phyloP scores from a whole-genome alignment of 2,888 invertebrate genomes.

The Lasioglossum vierecki region DNA sequence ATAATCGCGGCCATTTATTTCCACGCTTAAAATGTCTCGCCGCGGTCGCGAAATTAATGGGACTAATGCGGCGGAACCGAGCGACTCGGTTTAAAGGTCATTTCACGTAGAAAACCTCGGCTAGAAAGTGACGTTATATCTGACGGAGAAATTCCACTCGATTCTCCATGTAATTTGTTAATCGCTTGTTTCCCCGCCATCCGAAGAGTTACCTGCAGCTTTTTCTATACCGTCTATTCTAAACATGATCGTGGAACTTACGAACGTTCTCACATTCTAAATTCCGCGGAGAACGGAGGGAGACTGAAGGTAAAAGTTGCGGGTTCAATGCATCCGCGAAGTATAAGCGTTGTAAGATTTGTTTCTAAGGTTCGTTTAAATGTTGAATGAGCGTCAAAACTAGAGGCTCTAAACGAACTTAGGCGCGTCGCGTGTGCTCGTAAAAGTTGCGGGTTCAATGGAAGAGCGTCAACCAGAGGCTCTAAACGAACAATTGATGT shows the following conservation, averaged over 20 bases:
- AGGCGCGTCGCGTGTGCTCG: too few species aligned
- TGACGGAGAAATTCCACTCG: neutral
- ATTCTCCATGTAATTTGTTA: neutral
- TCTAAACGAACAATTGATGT: neutral
- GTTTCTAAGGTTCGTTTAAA: too few species aligned
- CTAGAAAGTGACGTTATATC: constrained; percentile 17
- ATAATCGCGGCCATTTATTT: neutral
- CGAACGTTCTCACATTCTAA: neutral
- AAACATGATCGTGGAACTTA: neutral
- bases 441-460: too few species aligned
- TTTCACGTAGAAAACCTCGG: neutral
- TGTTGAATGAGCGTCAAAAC: neutral
- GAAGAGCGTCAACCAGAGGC: neutral
- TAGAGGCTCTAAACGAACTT: neutral
- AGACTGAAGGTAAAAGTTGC: neutral
- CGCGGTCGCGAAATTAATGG: neutral
- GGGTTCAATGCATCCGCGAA: neutral
- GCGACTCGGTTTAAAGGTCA: neutral
- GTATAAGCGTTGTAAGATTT: neutral
- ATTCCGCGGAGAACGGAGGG: neutral
- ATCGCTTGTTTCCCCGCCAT: neutral
- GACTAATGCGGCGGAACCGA: neutral
- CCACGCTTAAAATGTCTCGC: neutral
- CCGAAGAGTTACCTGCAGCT: neutral
- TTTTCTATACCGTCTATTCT: neutral